Evolutionary conservation across 2,888 invertebrate species (phyloP).

Genomic region (Theretra japonica): DNA sequence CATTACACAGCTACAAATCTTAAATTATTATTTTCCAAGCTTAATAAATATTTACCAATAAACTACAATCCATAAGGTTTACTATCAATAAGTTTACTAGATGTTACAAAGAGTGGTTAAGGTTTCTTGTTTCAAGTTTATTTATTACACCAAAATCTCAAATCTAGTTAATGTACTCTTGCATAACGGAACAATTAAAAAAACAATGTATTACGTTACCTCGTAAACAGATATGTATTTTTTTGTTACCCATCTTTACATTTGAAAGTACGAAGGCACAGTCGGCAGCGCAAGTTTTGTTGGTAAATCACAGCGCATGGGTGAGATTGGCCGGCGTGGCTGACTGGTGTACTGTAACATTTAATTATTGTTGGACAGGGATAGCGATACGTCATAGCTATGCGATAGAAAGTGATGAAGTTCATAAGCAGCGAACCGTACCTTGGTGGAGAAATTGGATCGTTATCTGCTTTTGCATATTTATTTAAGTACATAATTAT

Average conservation of each 20-base stretch:
- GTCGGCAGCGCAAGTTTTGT: background rate
- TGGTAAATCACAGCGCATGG: background rate
- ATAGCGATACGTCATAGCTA: background rate
- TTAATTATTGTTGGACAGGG: background rate
- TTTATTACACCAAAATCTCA: too few relatives aligned
- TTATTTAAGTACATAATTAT: constrained; percentile 10
- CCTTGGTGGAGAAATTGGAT: constrained; percentile 18
- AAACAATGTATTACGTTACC: too few relatives aligned
- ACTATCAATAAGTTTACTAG: too few relatives aligned
- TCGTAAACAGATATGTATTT: background rate
- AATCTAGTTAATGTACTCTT: too few relatives aligned
- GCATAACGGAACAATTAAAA: too few relatives aligned
- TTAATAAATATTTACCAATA: too few relatives aligned
- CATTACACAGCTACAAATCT: too few relatives aligned
- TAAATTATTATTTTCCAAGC: too few relatives aligned
- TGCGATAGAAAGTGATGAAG: constrained; percentile 13
- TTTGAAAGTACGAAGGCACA: background rate
- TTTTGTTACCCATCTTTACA: too few relatives aligned
- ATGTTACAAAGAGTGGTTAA: too few relatives aligned
- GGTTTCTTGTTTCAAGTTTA: too few relatives aligned
- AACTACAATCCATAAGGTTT: too few relatives aligned
- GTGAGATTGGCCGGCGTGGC: background rate
- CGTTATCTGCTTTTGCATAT: constrained; percentile 15
- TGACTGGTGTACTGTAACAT: constrained; percentile 8
- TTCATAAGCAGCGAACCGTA: constrained; percentile 12